Evolutionary conservation across 2,888 invertebrate species (phyloP).

Genomic region (Cancer borealis): DNA sequence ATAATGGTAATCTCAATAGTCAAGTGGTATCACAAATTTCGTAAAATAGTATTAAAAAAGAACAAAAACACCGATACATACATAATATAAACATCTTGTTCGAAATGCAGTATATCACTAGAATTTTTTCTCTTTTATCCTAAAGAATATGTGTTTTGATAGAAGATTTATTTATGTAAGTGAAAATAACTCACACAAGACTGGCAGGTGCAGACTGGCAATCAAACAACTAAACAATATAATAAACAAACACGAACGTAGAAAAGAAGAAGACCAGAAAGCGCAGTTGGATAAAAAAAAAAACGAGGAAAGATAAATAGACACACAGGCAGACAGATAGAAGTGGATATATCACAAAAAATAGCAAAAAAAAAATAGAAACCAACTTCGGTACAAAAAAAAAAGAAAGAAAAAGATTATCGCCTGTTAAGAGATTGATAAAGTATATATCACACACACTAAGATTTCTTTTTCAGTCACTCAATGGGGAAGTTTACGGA

Average conservation of each 20-base stretch:
- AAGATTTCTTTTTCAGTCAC: too few species aligned
- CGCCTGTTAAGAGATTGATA: too few species aligned
- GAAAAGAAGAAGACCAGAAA: too few species aligned
- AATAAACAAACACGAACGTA: neutral
- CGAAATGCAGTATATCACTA: neutral
- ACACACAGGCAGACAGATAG: too few species aligned
- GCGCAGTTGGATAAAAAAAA: too few species aligned
- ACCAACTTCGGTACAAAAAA: too few species aligned
- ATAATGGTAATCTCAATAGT: neutral
- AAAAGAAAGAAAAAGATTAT: too few species aligned
- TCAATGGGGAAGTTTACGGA: too few species aligned
- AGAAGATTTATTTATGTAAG: conserved; percentile 9
- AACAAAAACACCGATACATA: neutral
- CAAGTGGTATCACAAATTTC: neutral
- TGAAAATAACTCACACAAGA: neutral
- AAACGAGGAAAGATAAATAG: too few species aligned
- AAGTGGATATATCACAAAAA: too few species aligned
- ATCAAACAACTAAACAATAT: neutral
- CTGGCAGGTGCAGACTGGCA: neutral
- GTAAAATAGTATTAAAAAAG: neutral
- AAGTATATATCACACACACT: too few species aligned
- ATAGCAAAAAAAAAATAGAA: too few species aligned
- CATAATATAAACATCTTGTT: neutral
- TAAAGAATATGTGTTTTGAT: neutral
- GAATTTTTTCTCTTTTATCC: neutral